phyloP scores from a whole-genome alignment of 2,888 invertebrate genomes.

The Chesias legatella region DNA sequence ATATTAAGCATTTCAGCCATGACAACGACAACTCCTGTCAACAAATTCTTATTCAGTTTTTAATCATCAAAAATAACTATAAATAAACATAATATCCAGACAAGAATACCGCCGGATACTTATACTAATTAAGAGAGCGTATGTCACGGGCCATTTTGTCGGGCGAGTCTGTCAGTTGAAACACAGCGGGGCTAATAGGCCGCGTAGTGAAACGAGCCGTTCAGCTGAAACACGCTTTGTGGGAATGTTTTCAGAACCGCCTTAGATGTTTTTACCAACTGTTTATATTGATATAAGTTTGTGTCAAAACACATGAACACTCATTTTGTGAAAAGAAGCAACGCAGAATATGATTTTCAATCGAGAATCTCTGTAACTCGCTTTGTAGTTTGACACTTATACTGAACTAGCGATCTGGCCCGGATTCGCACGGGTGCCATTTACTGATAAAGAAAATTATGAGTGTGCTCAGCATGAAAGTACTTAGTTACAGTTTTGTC shows the following conservation, averaged over 20 bases:
- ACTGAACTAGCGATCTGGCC: too few relatives aligned
- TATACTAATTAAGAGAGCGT: conserved; percentile 71
- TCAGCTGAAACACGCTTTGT: conserved; percentile 49
- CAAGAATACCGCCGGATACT: conserved; percentile 57
- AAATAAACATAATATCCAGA: conserved; percentile 30
- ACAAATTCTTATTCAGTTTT: conserved; percentile 11
- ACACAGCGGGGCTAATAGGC: conserved; percentile 47
- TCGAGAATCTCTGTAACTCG: not conserved
- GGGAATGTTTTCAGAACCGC: conserved; percentile 55
- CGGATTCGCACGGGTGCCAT: too few relatives aligned
- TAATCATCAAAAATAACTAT: conserved; percentile 13
- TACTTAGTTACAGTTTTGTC: too few relatives aligned
- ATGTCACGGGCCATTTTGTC: conserved; percentile 61
- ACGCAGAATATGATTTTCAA: not conserved
- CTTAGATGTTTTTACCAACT: conserved; percentile 26
- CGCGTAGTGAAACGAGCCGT: conserved; percentile 61
- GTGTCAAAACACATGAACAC: conserved; percentile 27
- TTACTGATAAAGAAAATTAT: too few relatives aligned
- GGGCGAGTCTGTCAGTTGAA: conserved; percentile 43
- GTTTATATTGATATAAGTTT: conserved; percentile 23
- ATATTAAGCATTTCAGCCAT: too few relatives aligned
- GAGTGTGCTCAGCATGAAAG: too few relatives aligned
- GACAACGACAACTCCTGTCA: not conserved
- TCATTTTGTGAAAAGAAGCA: conserved; percentile 4
- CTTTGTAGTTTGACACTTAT: not conserved